Percentiles rank a stretch among this genome's conserved stretches.
phyloP scores from a whole-genome alignment of 2,797 vertebrate species.

The Myotis vivesi region DNA sequence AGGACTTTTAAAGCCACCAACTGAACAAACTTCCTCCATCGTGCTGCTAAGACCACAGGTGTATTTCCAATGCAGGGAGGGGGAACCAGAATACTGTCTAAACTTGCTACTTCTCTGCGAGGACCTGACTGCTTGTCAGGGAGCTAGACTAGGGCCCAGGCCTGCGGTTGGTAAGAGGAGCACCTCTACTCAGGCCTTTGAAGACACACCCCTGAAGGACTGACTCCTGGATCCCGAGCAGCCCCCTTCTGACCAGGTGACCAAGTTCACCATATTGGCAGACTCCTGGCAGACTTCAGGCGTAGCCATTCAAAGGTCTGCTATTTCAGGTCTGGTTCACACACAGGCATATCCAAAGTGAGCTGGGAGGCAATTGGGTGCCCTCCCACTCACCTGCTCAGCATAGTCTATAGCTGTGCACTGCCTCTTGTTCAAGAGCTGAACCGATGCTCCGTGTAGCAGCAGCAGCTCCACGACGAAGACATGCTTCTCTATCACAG shows the following conservation, averaged over 20 bases:
- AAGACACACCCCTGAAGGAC: neutral
- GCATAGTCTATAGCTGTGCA: constrained; percentile 90
- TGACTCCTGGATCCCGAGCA: neutral
- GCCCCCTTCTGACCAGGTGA: neutral
- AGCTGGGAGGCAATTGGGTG: neutral
- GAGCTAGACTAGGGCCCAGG: neutral
- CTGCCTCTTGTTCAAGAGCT: constrained; percentile 89
- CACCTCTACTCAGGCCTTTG: neutral
- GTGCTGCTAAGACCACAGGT: neutral
- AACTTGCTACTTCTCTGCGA: neutral
- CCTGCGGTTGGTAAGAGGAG: neutral
- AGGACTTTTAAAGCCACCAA: neutral
- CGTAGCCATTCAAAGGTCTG: accelerated
- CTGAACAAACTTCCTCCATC: neutral
- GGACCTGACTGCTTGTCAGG: accelerated
- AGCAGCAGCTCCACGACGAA: constrained; percentile 91
- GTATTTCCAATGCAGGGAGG: neutral
- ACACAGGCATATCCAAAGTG: neutral
- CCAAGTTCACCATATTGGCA: neutral
- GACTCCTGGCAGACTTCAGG: neutral
- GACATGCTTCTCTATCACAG: constrained; percentile 85
- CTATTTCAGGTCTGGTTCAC: neutral
- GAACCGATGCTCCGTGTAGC: constrained; percentile 85
- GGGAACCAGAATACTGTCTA: accelerated
- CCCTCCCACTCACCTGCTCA: constrained; percentile 85